These are phyloP conservation scores for Acropora yongei DNA, from an alignment of 64 coral and sea anemone genomes.

Conservation along the genomic window DNA sequence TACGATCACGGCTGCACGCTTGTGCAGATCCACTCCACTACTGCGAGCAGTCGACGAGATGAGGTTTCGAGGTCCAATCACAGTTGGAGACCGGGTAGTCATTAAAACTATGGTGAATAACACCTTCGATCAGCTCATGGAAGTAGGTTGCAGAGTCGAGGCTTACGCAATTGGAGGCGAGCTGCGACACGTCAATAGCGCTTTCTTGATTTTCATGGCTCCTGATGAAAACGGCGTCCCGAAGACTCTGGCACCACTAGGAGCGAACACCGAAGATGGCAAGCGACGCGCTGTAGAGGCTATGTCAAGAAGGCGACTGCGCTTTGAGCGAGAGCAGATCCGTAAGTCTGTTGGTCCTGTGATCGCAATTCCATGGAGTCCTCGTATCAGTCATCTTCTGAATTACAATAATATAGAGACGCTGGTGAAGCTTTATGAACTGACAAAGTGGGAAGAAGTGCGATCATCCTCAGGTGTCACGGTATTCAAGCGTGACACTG, in stretches of 20 bases:
- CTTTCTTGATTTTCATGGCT: slow-evolving; percentile 75
- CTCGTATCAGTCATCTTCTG: slow-evolving; percentile 50
- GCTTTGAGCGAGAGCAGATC: slow-evolving; percentile 66
- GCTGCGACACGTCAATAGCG: slow-evolving; percentile 78
- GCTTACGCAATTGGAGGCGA: slow-evolving; percentile 70
- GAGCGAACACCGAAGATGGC: slow-evolving; percentile 30
- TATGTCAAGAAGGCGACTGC: slow-evolving; percentile 42
- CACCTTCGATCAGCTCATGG: slow-evolving; percentile 58
- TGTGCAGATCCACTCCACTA: slow-evolving; percentile 61
- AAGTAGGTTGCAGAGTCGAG: slow-evolving; percentile 81
- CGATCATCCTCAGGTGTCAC: slow-evolving; percentile 23
- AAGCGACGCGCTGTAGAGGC: slow-evolving; percentile 63
- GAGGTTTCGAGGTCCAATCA: slow-evolving; percentile 67
- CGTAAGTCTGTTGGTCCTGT: slow-evolving; percentile 74
- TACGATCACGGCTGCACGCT: slow-evolving; percentile 69
- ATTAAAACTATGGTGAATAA: slow-evolving; percentile 84
- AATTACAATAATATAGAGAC: slow-evolving; percentile 75
- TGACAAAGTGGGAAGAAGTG: slow-evolving; percentile 63
- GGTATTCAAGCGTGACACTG: slow-evolving; percentile 57
- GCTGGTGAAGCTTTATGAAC: slow-evolving; percentile 62
- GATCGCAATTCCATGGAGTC: slow-evolving; percentile 72
- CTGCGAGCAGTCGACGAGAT: slow-evolving; percentile 73
- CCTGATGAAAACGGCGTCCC: slow-evolving; percentile 41
- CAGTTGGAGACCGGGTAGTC: slow-evolving; percentile 69
- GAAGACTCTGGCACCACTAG: slow-evolving; percentile 28